Conservation (phyloP, 1,140 invertebrate genomes). For the Tetramorium simillimum region DNA sequence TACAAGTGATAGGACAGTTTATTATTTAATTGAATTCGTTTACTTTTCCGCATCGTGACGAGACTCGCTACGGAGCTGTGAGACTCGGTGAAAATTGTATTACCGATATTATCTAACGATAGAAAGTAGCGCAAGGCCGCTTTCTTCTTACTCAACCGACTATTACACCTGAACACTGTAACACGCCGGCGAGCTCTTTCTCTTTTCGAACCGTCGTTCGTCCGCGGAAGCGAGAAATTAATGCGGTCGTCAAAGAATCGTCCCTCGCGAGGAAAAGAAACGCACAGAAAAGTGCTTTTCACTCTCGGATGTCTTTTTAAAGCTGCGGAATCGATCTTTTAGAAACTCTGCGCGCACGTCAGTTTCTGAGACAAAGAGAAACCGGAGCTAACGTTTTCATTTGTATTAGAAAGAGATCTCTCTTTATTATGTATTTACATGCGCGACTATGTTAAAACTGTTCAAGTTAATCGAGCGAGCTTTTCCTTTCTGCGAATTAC, state of each 20-base stretch:
- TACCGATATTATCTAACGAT: conserved; percentile 81
- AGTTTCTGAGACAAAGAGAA: not conserved
- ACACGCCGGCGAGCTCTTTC: conserved; percentile 65
- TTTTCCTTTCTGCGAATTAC: conserved; percentile 7
- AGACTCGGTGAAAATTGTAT: conserved; percentile 76
- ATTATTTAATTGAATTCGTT: not conserved
- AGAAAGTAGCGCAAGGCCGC: conserved; percentile 81
- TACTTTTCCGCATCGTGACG: not conserved
- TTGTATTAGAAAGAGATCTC: conserved; percentile 20
- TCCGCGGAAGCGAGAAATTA: conserved; percentile 72
- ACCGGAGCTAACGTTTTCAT: not conserved
- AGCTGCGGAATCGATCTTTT: not conserved
- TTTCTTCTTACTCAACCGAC: conserved; percentile 81
- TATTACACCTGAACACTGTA: conserved; percentile 75
- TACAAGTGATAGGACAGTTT: not conserved
- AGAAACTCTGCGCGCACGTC: not conserved
- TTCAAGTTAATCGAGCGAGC: not conserved
- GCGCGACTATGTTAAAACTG: not conserved
- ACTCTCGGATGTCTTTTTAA: conserved; percentile 50
- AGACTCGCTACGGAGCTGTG: conserved; percentile 14
- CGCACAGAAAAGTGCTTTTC: conserved; percentile 68
- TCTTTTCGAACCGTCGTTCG: conserved; percentile 67
- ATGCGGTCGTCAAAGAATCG: conserved; percentile 69
- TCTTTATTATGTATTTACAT: not conserved
- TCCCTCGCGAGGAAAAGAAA: conserved; percentile 21